A percentile compares a stretch with the other conserved stretches of the same genome.
Evolutionary conservation across 2,797 vertebrate species (phyloP).

Genomic region (Gila robusta): DNA sequence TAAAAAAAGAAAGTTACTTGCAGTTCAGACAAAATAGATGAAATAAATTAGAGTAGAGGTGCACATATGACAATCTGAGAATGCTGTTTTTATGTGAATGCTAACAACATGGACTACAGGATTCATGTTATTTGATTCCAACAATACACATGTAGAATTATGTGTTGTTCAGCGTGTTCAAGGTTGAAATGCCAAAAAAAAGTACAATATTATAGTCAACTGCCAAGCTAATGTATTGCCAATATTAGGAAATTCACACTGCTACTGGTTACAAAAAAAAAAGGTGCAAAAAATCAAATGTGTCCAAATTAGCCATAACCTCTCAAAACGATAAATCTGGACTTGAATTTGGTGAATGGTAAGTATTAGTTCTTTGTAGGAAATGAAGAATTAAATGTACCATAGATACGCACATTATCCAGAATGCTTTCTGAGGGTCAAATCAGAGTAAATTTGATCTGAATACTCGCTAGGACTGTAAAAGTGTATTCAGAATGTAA

Average conservation of each 20-base stretch:
- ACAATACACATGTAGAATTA: background rate
- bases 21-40: slow-evolving; percentile 14
- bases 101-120: background rate
- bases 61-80: background rate
- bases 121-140: background rate
- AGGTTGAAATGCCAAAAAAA: background rate
- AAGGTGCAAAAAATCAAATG: too few relatives aligned
- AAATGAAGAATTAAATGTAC: background rate
- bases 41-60: background rate
- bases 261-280: background rate
- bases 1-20: slow-evolving; percentile 32
- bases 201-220: background rate
- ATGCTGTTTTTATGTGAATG: background rate
- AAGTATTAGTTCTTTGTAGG: background rate
- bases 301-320: background rate
- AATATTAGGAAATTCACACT: too few relatives aligned
- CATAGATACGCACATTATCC: background rate
- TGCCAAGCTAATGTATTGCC: background rate
- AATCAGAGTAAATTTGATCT: background rate
- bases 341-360: background rate
- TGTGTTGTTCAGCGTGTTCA: background rate
- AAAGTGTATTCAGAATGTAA: background rate
- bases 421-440: background rate
- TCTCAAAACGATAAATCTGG: background rate
- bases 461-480: background rate